phyloP scores from a whole-genome alignment of 2,888 invertebrate genomes.

The Melipona beecheii region DNA sequence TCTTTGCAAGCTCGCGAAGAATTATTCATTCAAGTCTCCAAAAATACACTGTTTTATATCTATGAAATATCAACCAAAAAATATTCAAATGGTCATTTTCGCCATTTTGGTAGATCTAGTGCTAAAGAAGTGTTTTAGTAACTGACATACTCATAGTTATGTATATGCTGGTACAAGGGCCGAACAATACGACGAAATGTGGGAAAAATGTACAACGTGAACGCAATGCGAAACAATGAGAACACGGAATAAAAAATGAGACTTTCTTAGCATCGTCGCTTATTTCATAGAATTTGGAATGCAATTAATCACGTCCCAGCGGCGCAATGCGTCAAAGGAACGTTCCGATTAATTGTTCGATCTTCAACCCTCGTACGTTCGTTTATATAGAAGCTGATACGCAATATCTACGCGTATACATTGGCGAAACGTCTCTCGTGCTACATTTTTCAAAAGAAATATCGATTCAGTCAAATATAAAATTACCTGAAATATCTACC shows the following conservation, averaged over 20 bases:
- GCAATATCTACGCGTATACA: background rate
- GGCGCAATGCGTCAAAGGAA: slow-evolving; percentile 50
- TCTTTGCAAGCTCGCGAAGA: too few relatives aligned
- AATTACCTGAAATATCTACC: background rate
- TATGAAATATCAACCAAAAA: too few relatives aligned
- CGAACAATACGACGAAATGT: background rate
- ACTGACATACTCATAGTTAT: too few relatives aligned
- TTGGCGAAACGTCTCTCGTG: slow-evolving; percentile 6
- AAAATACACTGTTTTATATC: too few relatives aligned
- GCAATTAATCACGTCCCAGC: slow-evolving; percentile 64
- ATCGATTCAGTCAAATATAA: background rate
- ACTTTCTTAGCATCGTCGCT: slow-evolving; percentile 11
- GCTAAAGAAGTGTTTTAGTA: too few relatives aligned
- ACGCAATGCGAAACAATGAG: background rate
- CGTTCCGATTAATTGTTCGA: slow-evolving; percentile 57
- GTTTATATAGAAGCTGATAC: slow-evolving; percentile 31
- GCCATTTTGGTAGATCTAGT: too few relatives aligned
- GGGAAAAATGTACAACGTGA: background rate
- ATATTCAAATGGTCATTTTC: too few relatives aligned
- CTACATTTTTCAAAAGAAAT: background rate
- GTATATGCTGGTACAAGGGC: background rate
- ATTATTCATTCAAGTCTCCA: too few relatives aligned
- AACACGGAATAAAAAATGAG: slow-evolving; percentile 3
- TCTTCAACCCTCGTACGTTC: slow-evolving; percentile 46
- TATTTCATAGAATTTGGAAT: slow-evolving; percentile 30